Percentiles rank a stretch among this genome's conserved stretches.
phyloP scores from a whole-genome alignment of 2,888 invertebrate species.

The Drosophila neonasuta region DNA sequence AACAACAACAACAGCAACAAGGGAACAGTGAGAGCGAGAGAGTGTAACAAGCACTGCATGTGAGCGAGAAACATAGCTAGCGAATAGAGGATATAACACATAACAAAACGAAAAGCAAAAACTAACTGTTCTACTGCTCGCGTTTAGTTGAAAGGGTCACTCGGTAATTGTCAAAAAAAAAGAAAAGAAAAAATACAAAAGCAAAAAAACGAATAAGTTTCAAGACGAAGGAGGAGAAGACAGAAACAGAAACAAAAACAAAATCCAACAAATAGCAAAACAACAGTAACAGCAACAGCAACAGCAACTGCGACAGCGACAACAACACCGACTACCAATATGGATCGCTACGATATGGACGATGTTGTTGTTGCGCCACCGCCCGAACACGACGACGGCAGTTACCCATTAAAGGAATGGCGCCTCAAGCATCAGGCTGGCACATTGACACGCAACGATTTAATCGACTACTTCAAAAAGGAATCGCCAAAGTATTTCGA shows the following conservation, averaged over 20 bases:
- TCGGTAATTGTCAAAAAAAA: conserved; percentile 6
- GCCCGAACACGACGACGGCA: conserved; percentile 51
- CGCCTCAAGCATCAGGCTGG: conserved; percentile 80
- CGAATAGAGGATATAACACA: conserved; percentile 7
- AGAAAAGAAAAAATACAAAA: neutral
- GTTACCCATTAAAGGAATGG: conserved; percentile 81
- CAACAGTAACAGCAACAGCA: neutral
- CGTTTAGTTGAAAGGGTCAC: conserved; percentile 16
- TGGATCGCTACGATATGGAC: conserved; percentile 79
- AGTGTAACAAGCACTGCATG: neutral
- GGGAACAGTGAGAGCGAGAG: conserved; percentile 5
- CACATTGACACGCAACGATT: conserved; percentile 76
- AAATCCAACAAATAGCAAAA: conserved; percentile 15
- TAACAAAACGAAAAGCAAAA: neutral
- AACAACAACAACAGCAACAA: conserved; percentile 8
- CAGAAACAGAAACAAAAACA: neutral
- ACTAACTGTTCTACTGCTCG: conserved; percentile 12
- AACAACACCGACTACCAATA: conserved; percentile 33
- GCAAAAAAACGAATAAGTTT: conserved; percentile 1
- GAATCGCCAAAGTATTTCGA: conserved; percentile 81
- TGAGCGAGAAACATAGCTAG: conserved; percentile 14
- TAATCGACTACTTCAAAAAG: conserved; percentile 80
- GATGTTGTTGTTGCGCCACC: conserved; percentile 76
- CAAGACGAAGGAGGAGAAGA: neutral
- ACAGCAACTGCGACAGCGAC: neutral